A percentile compares a stretch with the other conserved stretches of the same genome.
phyloP scores from a whole-genome alignment of 2,888 invertebrate genomes.

The Saturnia japonica region DNA sequence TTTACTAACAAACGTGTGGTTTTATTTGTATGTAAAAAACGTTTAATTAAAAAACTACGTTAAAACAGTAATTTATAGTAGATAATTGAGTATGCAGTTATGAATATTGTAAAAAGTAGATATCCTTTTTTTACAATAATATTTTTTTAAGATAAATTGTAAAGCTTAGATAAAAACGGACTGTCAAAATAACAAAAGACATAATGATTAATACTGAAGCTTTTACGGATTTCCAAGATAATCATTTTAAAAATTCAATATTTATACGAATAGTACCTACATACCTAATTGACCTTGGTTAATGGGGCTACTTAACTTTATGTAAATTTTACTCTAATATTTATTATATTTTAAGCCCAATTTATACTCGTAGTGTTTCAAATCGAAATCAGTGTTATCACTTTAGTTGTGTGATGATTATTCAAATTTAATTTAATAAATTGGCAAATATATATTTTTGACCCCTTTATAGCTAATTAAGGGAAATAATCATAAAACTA shows the following conservation, averaged over 20 bases:
- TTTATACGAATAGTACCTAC: too few relatives aligned
- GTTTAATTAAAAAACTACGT: neutral
- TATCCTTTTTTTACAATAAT: neutral
- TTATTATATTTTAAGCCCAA: too few relatives aligned
- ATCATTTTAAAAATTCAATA: neutral
- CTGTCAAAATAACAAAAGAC: neutral
- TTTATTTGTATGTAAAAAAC: neutral
- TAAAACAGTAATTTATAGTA: neutral
- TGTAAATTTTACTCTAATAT: too few relatives aligned
- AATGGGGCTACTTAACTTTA: neutral
- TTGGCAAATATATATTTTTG: neutral
- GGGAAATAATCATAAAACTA: neutral
- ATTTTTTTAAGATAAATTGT: neutral
- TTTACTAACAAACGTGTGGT: slow-evolving; percentile 20
- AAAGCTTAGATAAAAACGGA: neutral
- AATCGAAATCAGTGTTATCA: neutral
- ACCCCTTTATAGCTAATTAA: neutral
- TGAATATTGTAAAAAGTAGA: neutral
- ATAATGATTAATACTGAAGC: neutral
- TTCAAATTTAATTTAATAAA: neutral
- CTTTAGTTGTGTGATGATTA: neutral
- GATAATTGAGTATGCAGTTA: neutral
- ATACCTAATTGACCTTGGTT: neutral
- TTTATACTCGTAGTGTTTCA: neutral
- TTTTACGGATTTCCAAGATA: neutral